Evolutionary conservation across 1,140 invertebrate genomes (phyloP).

Genomic region (Elymnias hypermnestra): DNA sequence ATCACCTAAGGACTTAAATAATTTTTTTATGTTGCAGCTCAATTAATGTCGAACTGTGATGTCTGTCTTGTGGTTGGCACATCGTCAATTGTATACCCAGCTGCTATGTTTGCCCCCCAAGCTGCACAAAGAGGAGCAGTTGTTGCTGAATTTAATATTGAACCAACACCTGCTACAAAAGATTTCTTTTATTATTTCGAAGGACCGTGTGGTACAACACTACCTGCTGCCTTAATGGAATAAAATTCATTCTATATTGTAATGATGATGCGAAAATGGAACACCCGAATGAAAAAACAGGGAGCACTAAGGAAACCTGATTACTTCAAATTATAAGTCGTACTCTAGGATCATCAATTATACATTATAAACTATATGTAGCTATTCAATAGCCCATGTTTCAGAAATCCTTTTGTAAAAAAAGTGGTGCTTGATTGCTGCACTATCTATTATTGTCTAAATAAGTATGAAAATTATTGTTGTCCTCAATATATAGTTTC

Average conservation of each 20-base stretch:
- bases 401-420: too few relatives aligned
- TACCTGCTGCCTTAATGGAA: conserved; percentile 80
- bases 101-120: conserved; percentile 93
- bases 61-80: conserved; percentile 91
- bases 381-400: neutral
- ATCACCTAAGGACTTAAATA: too few relatives aligned
- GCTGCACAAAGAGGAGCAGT: conserved; percentile 86
- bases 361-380: neutral
- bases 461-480: too few relatives aligned
- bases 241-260: neutral
- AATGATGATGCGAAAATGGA: too few relatives aligned
- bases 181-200: conserved; percentile 86
- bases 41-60: conserved; percentile 85
- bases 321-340: neutral
- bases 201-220: conserved; percentile 84
- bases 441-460: too few relatives aligned
- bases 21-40: conserved; percentile 69
- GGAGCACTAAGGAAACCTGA: too few relatives aligned
- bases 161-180: conserved; percentile 83
- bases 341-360: neutral
- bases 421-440: too few relatives aligned
- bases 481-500: too few relatives aligned
- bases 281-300: too few relatives aligned
- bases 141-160: conserved; percentile 94
- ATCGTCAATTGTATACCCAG: conserved; percentile 91